These are phyloP conservation scores for Alviniconcha marisindica DNA, from an alignment of 1,140 invertebrate species.

Conservation along the genomic window DNA sequence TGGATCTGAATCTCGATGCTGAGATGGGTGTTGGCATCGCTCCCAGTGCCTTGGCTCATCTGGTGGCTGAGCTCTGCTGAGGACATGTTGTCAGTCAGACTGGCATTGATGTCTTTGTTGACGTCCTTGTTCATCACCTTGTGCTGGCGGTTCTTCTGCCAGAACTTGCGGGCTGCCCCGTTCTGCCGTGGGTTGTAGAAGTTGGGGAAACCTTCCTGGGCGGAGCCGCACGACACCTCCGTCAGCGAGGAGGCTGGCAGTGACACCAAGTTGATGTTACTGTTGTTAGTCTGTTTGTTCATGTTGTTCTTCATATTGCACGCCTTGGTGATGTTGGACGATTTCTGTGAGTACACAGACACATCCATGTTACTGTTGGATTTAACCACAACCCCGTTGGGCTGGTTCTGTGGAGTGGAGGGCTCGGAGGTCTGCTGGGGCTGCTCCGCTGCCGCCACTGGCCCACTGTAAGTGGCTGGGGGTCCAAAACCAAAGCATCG, in stretches of 20 bases:
- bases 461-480: constrained; percentile 55
- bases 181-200: constrained; percentile 96
- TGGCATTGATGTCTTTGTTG: constrained; percentile 67
- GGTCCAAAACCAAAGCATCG: constrained; percentile 65
- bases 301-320: constrained; percentile 60
- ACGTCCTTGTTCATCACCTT: constrained; percentile 76
- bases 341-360: constrained; percentile 54
- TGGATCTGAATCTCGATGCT: constrained; percentile 70
- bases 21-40: constrained; percentile 65
- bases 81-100: constrained; percentile 66
- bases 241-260: constrained; percentile 66
- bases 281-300: constrained; percentile 69
- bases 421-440: constrained; percentile 15
- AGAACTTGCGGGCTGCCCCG: constrained; percentile 93
- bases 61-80: constrained; percentile 55
- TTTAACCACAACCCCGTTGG: constrained; percentile 68
- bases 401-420: constrained; percentile 50
- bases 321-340: constrained; percentile 56
- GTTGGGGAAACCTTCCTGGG: constrained; percentile 80
- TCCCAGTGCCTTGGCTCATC: constrained; percentile 60
- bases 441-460: constrained; percentile 48
- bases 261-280: constrained; percentile 72
- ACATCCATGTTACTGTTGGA: constrained; percentile 60
- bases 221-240: constrained; percentile 72
- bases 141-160: constrained; percentile 88